Evolutionary conservation across 2,113 vertebrate genomes (phyloP), one percentile per base, ranked within the genome.

Genomic region (Himantopus leucocephalus): DNA sequence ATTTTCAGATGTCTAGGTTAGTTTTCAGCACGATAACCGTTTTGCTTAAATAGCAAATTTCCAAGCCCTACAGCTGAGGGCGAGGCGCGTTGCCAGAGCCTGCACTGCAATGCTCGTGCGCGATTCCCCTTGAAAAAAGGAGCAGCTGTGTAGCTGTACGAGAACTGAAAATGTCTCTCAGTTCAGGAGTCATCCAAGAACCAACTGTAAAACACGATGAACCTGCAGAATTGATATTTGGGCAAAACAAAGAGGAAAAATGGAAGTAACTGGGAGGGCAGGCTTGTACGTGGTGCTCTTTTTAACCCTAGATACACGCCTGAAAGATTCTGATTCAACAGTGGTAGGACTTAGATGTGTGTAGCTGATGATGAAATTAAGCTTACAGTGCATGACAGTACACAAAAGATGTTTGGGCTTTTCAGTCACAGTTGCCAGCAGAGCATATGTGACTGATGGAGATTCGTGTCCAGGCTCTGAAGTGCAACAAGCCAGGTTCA

Each of bases 11-110:
- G 22, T 47, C 39, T 82, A 41, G 79, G 62, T 71, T 95, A 76
- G 18, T 63, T 73, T 90, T 97, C 71, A 85, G 67, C 41, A 12
- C 1, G 5, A 24, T 75, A 66, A 53, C 34, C 23, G 5, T 91
- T 94, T 94, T 94, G 86, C 94, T 95, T 96, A 85, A 74, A 82
- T 78, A 94, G 77, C 89, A 82, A 68, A 89, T 91, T 94, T 91
- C 59, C 47, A 60, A 92, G 89, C 86, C 77, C 63, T 91, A 71
- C 87, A 95, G 91, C 81, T 94, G 92, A 90, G 93, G 86, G 53
- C 3, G 39, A 94, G 95, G 91, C 89, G 2, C 13, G 8, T 58
- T 95, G 95, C 95, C 97, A 97, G 76, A 82, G 39, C 91, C 58
- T 2, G 1, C n/a, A 3, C 89, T 86, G 53, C 70, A 81, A 14